Evolutionary conservation across 2,797 vertebrate species (phyloP).

Genomic region (Danio tinwini): DNA sequence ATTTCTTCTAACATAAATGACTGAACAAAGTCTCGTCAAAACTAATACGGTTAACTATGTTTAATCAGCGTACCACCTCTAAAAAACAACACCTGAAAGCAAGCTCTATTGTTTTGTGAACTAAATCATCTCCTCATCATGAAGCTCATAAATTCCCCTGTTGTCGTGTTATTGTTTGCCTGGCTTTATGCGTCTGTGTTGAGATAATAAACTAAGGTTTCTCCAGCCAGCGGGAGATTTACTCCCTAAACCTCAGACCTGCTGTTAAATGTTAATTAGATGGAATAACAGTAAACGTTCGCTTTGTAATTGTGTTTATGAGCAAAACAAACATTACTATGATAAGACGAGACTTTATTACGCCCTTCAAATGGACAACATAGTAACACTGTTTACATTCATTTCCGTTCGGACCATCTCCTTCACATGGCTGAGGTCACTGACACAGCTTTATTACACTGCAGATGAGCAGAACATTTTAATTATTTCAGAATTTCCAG

Average conservation of each 20-base stretch:
- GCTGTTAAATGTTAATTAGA: slow-evolving; percentile 52
- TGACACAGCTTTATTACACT: slow-evolving; percentile 55
- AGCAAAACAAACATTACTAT: slow-evolving; percentile 53
- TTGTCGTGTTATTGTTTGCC: slow-evolving; percentile 24
- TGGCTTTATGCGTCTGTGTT: slow-evolving; percentile 13
- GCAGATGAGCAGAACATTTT: slow-evolving; percentile 38
- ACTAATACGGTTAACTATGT: background rate
- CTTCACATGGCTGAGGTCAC: slow-evolving; percentile 56
- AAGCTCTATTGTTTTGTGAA: background rate
- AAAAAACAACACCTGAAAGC: background rate
- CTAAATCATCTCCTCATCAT: background rate
- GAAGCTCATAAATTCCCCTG: slow-evolving; percentile 8
- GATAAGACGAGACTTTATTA: slow-evolving; percentile 61
- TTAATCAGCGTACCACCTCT: background rate
- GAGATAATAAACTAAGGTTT: slow-evolving; percentile 39
- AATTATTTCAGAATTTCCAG: slow-evolving; percentile 42
- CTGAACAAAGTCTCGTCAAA: background rate
- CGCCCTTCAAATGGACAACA: slow-evolving; percentile 58
- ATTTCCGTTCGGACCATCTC: slow-evolving; percentile 58
- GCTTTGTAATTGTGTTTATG: slow-evolving; percentile 53
- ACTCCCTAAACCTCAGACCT: slow-evolving; percentile 19
- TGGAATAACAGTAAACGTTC: slow-evolving; percentile 55
- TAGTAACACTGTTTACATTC: slow-evolving; percentile 66
- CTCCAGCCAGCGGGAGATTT: background rate
- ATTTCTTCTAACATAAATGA: too few relatives aligned